These are phyloP conservation scores for Yponomeuta cagnagella DNA, from an alignment of 2,888 invertebrate species.

Conservation along the genomic window DNA sequence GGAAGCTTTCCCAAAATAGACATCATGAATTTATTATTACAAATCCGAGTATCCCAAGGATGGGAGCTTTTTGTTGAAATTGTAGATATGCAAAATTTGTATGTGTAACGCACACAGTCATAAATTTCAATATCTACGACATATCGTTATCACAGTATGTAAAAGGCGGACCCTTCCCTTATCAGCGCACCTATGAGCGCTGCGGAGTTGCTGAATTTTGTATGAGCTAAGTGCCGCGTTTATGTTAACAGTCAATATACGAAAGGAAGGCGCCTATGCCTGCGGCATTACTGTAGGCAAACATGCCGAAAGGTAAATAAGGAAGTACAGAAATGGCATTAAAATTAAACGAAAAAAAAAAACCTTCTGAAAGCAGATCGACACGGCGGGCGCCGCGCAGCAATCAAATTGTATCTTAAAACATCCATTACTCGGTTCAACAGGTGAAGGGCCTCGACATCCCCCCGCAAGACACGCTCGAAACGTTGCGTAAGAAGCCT, in stretches of 20 bases:
- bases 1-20: too few relatives aligned
- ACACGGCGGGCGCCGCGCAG: background rate
- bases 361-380: background rate
- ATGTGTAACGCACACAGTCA: background rate
- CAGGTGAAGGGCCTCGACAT: conserved; percentile 69
- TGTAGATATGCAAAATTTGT: background rate
- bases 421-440: conserved; percentile 22
- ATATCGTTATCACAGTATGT: background rate
- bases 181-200: background rate
- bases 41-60: too few relatives aligned
- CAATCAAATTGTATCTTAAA: background rate
- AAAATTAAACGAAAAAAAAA: background rate
- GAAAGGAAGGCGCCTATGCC: background rate
- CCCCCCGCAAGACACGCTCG: conserved; percentile 48
- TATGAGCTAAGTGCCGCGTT: conserved; percentile 1
- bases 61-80: too few relatives aligned
- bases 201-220: background rate
- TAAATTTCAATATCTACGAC: background rate
- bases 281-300: background rate
- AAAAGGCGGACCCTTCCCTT: background rate
- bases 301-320: background rate
- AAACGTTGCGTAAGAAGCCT: conserved; percentile 46
- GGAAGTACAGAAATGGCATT: background rate
- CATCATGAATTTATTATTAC: too few relatives aligned
- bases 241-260: background rate